These are phyloP conservation scores for Tenrec ecaudatus DNA, from an alignment of 2,113 vertebrate species.

Conservation along the genomic window DNA sequence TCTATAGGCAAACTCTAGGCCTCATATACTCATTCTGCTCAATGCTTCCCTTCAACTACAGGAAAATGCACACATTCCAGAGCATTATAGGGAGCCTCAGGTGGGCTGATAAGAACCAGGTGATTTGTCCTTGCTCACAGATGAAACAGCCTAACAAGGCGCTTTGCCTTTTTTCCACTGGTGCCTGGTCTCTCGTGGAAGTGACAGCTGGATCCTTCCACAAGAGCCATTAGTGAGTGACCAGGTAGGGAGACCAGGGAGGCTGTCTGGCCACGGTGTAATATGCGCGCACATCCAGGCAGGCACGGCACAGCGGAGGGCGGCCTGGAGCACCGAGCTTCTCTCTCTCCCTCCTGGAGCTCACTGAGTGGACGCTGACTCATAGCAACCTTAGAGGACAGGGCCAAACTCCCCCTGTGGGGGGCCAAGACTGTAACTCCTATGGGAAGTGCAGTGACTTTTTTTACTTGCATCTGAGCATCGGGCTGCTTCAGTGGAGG, in stretches of 20 bases:
- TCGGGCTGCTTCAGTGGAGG: constrained; percentile 61
- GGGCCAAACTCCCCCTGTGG: too few species aligned
- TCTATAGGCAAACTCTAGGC: constrained; percentile 78
- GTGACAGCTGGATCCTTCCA: background rate
- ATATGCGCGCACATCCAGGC: background rate
- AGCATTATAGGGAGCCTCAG: constrained; percentile 44
- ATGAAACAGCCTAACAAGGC: background rate
- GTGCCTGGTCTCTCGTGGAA: background rate
- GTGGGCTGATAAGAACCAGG: constrained; percentile 75
- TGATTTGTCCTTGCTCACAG: constrained; percentile 34
- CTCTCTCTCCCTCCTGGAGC: background rate
- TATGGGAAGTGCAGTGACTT: background rate
- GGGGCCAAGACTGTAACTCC: too few species aligned
- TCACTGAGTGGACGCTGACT: too few species aligned
- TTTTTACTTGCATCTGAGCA: constrained; percentile 25
- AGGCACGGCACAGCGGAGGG: background rate
- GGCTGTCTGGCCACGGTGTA: background rate
- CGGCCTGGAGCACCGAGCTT: background rate
- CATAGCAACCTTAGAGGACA: too few species aligned
- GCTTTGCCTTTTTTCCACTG: background rate
- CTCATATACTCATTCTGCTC: constrained; percentile 82
- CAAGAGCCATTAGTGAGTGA: background rate
- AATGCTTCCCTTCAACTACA: constrained; percentile 78
- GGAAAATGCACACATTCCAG: constrained; percentile 83
- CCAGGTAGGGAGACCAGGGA: rapidly evolving